Percentiles rank a stretch among this genome's conserved stretches.
Evolutionary conservation across 1,140 invertebrate genomes (phyloP).

Genomic region (Amphibalanus amphitrite): DNA sequence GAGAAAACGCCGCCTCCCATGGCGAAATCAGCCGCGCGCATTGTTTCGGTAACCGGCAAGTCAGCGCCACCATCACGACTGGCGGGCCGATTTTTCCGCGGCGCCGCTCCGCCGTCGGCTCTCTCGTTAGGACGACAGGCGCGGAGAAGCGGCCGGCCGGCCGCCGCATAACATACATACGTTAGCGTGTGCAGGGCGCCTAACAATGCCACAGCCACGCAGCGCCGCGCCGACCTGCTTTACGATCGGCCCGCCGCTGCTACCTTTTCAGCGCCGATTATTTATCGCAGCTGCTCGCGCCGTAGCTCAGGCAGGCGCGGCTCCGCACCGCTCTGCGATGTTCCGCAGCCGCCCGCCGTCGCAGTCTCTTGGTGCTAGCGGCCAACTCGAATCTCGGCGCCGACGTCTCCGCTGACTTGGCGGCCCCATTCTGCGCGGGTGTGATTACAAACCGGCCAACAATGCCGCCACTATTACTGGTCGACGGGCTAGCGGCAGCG

Average conservation of each 20-base stretch:
- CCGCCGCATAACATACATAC: not conserved
- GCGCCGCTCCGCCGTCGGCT: too few species aligned
- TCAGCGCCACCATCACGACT: not conserved
- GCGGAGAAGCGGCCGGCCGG: not conserved
- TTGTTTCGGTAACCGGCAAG: not conserved
- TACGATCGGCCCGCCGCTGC: not conserved
- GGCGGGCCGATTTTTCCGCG: not conserved
- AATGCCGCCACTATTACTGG: not conserved
- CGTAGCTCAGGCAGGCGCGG: not conserved
- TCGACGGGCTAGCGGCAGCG: not conserved
- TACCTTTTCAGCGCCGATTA: not conserved
- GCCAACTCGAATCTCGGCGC: too few species aligned
- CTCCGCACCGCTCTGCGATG: too few species aligned
- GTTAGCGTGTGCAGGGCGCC: not conserved
- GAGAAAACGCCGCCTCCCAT: not conserved
- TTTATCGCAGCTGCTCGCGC: not conserved
- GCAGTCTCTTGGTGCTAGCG: not conserved
- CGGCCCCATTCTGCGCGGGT: not conserved
- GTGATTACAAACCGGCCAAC: not conserved
- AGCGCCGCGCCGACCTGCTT: not conserved
- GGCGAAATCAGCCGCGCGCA: not conserved
- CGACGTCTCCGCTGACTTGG: not conserved
- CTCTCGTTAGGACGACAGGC: not conserved
- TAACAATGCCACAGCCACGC: not conserved
- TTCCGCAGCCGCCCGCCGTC: not conserved